phyloP scores from a whole-genome alignment of 2,888 invertebrate genomes.

The Acanthacorydalis orientalis region DNA sequence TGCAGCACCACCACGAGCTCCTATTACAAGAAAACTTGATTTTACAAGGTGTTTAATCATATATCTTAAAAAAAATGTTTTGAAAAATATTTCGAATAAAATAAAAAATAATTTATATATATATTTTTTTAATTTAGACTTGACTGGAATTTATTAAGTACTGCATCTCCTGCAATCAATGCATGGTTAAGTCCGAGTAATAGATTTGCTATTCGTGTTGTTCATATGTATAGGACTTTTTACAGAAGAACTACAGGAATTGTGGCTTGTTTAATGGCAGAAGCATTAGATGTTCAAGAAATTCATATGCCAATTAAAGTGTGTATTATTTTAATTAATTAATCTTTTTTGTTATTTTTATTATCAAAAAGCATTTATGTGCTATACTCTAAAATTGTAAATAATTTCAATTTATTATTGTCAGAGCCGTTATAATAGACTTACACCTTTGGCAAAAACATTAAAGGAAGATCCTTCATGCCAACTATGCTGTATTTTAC shows the following conservation, averaged over 20 bases:
- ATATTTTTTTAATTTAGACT: conserved; percentile 32
- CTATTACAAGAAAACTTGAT: conserved; percentile 86
- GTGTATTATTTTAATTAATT: background rate
- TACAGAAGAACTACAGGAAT: conserved; percentile 70
- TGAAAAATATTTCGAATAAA: background rate
- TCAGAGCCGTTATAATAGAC: conserved; percentile 78
- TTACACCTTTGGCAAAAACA: conserved; percentile 76
- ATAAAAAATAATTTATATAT: background rate
- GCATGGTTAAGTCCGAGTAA: conserved; percentile 97
- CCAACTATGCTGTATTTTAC: conserved; percentile 77
- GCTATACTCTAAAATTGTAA: background rate
- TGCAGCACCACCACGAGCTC: conserved; percentile 88
- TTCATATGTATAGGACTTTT: conserved; percentile 62
- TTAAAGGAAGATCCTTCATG: conserved; percentile 91
- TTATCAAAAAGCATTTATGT: too few relatives aligned
- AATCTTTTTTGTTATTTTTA: background rate
- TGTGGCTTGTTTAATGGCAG: conserved; percentile 89
- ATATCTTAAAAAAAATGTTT: conserved; percentile 3
- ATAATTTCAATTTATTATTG: conserved; percentile 8
- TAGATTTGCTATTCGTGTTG: conserved; percentile 69
- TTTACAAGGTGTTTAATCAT: conserved; percentile 53
- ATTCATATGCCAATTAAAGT: conserved; percentile 69
- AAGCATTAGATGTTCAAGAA: conserved; percentile 74
- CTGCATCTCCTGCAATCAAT: conserved; percentile 90
- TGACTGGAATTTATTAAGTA: conserved; percentile 92